phyloP scores from a whole-genome alignment of 1,140 invertebrate species.

The Grapholita molesta region DNA sequence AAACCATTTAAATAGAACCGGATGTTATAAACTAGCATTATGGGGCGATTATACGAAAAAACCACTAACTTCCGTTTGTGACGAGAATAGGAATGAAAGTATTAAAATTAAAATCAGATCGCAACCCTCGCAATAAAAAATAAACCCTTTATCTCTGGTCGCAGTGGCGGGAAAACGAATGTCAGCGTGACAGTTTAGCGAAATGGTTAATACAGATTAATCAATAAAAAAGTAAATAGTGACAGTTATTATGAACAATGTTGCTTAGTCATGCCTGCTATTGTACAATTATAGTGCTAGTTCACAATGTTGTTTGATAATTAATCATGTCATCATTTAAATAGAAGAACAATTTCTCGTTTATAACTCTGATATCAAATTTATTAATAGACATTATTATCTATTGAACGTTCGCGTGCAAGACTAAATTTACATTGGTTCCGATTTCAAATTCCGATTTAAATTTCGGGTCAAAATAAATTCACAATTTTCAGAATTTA shows the following conservation, averaged over 20 bases:
- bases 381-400: no score
- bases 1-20: slow-evolving; percentile 25
- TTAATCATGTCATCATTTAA: not conserved
- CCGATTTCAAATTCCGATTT: no score
- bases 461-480: no score
- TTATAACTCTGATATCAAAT: no score
- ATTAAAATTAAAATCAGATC: slow-evolving; percentile 29
- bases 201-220: slow-evolving; percentile 19
- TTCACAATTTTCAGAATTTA: no score
- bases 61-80: slow-evolving; percentile 32
- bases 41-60: slow-evolving; percentile 26
- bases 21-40: slow-evolving; percentile 25
- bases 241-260: not conserved
- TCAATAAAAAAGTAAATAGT: not conserved
- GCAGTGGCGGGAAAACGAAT: slow-evolving; percentile 28
- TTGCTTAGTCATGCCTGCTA: not conserved
- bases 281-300: no score
- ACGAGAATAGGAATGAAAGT: slow-evolving; percentile 29
- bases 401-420: no score
- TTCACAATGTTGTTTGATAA: not conserved
- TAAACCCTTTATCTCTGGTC: slow-evolving; percentile 34
- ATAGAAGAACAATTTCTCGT: not conserved
- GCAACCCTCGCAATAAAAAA: slow-evolving; percentile 25
- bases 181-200: slow-evolving; percentile 28
- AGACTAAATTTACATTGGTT: no score